Base-by-base conservation (phyloP, 2,113 vertebrate genomes). In the Triplophysa tibetana region DNA sequence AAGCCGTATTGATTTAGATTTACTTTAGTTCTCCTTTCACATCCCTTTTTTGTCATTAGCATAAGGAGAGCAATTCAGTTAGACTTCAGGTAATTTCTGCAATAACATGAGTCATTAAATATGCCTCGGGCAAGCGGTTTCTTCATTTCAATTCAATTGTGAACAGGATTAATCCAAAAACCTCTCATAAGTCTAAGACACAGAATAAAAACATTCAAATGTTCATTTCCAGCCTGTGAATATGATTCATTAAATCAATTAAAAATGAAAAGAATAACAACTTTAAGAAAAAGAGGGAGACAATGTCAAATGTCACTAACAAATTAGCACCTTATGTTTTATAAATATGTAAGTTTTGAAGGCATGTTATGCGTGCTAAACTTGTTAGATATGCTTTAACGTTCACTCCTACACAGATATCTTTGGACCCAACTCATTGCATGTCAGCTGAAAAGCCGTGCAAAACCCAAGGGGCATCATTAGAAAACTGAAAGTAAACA, bases 61-160 rank as follows among this genome's bases (percentile, higher is more conserved):
- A 1, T 81, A 89, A 85, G 84, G 81, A 84, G 85, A 86, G 24
- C 83, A 91, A 89, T 89, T 87, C 89, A 88, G 87, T 86, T 89
- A 90, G 78, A 91, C 90, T 86, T 83, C 87, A 88, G 86, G 86
- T 93, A 77, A 93, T 93, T 93, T 93, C 89, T 75, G 48, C 78
- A 78, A 68, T 86, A 88, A 82, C 86, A 89, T 85, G 14, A 85
- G 77, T 84, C 82, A 82, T 89, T 83, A 79, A 26, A 63, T n/a
- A 69, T 82, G 54, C 79, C 83, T 83, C 84, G 85, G 82, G 62
- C 8, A 14, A 80, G 83, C 50, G 76, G 82, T 84, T 48, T 13
- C 23, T 62, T 21, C 79, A 77, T 89, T 86, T 72, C 85, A 86
- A 75, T 85, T 70, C 70, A 81, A 82, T 60, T 73, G 29, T 60